Evolutionary conservation across 92 coral and sea anemone genomes (phyloP), one percentile per base, ranked within the genome.

Genomic region (Umimayanthus kanabou): DNA sequence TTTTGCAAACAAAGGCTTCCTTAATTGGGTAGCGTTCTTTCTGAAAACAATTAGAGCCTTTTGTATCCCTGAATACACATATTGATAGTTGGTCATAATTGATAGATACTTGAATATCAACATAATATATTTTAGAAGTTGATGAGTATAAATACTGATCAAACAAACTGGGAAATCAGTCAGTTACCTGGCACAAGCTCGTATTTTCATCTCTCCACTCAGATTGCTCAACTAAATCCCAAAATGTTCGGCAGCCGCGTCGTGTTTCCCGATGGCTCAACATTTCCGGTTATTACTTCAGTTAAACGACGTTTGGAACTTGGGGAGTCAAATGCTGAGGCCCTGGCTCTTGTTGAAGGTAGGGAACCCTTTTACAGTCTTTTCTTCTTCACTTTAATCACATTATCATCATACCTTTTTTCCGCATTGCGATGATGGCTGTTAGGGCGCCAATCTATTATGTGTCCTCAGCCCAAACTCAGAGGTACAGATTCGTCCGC

Each of bases 221-320:
- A 9, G 16, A 50, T 13, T 50, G 57, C 57, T 50, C 0, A 1
- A 0, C 13, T 14, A 53, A 53, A 53, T 4, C 37, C 28, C 79
- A 39, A 39, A 33, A 75, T 75, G 79, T 39, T 23, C 22, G 45
- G n/a, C 50, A 6, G 53, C 6, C 25, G 50, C 79, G 50, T 75
- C 22, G 6, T 75, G 6, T 75, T 75, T n/a, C 50, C 79, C 45
- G 79, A 75, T 18, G 79, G 79, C 14, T 75, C 79, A 39, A 75
- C 53, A 33, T 75, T 75, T 43, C 79, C 79, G 1, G 45, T 39
- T 43, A 75, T 75, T 2, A 37, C 79, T 11, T 5, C 79, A 37
- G 79, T 75, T 6, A 75, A 75, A 25, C 53, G 79, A 1, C 79
- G 79, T n/a, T 50, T 75, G 9, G 50, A 39, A 2, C 16, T 75